Base-by-base conservation (phyloP, 2,113 vertebrate genomes). In the Malurus alboscapulatus region DNA sequence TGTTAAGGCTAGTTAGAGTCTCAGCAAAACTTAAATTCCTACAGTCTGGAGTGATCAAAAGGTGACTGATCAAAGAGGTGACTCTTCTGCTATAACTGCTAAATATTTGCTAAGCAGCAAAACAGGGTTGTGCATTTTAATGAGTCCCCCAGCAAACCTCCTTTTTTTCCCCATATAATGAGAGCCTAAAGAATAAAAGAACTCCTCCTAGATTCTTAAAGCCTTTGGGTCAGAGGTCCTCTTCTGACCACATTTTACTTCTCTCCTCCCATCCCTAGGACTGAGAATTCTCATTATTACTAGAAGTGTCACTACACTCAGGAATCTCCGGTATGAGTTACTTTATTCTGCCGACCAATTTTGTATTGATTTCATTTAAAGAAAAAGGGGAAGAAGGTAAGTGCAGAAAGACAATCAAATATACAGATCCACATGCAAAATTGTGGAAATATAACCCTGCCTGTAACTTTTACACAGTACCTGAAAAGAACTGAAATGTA, bases 391-490 rank as follows among this genome's bases (percentile, higher is more conserved):
- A 50, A 58, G 34, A 8, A 22, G 12, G 1, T 59, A 78, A 71
- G 42, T n/a, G n/a, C 3, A 63, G 44, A 80, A 80, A 47, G 14
- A 50, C 2, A 16, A 66, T 45, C 19, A 69, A 88, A 48, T n/a
- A 30, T 4, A 20, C 38, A 4, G 4, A 38, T 10, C 29, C 50
- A 22, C 7, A 25, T 8, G 11, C 14, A 77, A 81, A 88, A 42
- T 2, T 0, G 0, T 58, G 38, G 13, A 90, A 59, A 51, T 10
- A 1, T 51, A 45, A 26, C 19, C 6, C 17, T 61, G 29, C 4
- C 6, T 59, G 26, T 34, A 71, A 67, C 14, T n/a, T 48, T 21
- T 24, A 40, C 6, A 51, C 30, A 75, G 14, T 34, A 12, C 9
- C 57, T 78, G 26, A 16, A 55, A 45, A 66, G n/a, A 44, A 38